Conservation (phyloP, 2,797 vertebrate genomes). For the Pipistrellus pipistrellus region DNA sequence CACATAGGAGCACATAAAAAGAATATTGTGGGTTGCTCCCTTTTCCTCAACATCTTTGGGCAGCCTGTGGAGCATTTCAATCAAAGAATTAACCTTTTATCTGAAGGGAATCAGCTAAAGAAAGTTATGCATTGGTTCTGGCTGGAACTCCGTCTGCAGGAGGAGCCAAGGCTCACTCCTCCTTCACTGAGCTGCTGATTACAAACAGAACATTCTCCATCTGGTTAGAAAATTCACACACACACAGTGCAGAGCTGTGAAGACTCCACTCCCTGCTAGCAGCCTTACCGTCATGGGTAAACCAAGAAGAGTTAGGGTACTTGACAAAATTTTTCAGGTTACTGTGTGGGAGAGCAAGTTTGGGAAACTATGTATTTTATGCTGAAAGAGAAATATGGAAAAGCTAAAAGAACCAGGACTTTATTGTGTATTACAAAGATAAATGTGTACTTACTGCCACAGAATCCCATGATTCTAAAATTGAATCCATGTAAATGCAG, state of each 20-base stretch:
- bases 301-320: neutral
- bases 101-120: neutral
- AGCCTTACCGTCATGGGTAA: neutral
- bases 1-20: neutral
- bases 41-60: neutral
- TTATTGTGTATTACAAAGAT: neutral
- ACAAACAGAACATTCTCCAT: conserved; percentile 5
- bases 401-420: neutral
- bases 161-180: neutral
- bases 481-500: neutral
- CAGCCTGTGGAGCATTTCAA: neutral
- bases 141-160: neutral
- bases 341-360: neutral
- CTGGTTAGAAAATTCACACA: neutral
- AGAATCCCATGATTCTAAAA: conserved; percentile 24
- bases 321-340: conserved; percentile 2
- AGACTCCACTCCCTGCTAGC: neutral
- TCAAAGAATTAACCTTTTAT: neutral
- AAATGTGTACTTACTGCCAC: neutral
- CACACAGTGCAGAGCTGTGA: neutral
- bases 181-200: neutral
- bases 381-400: neutral
- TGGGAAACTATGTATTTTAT: neutral
- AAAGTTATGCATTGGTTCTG: neutral
- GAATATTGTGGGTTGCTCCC: conserved; percentile 1